These are phyloP conservation scores for Quiscalus mexicanus DNA, from an alignment of 2,113 vertebrate species.

Conservation along the genomic window DNA sequence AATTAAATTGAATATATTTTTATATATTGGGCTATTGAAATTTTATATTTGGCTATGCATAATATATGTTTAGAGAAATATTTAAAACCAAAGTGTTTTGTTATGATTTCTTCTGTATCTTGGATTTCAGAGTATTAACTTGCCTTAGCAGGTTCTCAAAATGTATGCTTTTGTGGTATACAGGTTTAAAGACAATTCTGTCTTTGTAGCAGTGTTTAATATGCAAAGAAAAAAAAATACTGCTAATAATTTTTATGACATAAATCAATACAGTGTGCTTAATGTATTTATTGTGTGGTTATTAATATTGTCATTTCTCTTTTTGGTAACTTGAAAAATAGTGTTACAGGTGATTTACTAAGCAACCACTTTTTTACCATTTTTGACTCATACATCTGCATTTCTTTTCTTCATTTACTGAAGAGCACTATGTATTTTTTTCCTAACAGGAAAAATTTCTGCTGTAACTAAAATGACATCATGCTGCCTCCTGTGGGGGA, in stretches of 20 bases:
- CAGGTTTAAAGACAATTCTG: background rate
- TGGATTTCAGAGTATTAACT: background rate
- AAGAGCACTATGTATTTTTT: background rate
- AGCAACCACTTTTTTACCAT: background rate
- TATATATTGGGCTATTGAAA: background rate
- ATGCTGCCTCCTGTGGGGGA: background rate
- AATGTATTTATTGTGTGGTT: background rate
- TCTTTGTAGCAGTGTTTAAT: background rate
- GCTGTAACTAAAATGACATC: conserved; percentile 12
- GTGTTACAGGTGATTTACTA: background rate
- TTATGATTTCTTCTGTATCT: background rate
- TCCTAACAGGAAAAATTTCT: background rate
- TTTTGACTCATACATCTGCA: background rate
- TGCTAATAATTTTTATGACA: background rate
- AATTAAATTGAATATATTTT: background rate
- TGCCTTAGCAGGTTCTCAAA: background rate
- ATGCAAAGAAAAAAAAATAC: background rate
- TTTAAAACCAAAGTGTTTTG: background rate
- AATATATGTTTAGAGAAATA: background rate
- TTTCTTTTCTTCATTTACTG: background rate
- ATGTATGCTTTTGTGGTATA: background rate
- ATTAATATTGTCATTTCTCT: background rate
- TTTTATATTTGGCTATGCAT: background rate
- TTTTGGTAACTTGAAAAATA: background rate
- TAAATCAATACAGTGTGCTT: background rate